phyloP scores from a whole-genome alignment of 2,888 invertebrate species.

The Agriopis aurantiaria region DNA sequence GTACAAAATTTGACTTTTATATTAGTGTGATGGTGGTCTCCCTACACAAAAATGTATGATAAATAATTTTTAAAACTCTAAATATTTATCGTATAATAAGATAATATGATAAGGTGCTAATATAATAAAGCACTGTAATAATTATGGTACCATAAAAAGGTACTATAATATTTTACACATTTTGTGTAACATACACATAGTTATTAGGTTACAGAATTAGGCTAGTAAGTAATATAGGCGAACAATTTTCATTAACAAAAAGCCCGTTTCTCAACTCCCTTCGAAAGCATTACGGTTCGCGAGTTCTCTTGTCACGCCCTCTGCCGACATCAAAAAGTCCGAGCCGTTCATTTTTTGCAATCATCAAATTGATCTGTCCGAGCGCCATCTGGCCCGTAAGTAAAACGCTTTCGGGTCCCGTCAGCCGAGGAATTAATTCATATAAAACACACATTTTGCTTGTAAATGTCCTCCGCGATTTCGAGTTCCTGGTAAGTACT shows the following conservation, averaged over 20 bases:
- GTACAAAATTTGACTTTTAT: no score
- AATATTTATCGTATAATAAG: no score
- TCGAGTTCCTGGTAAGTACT: slow-evolving; percentile 50
- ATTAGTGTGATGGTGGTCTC: no score
- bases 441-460: slow-evolving; percentile 79
- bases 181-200: neutral
- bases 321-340: slow-evolving; percentile 79
- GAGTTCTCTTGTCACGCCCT: slow-evolving; percentile 54
- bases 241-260: slow-evolving; percentile 30
- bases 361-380: slow-evolving; percentile 86
- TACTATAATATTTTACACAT: no score
- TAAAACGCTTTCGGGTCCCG: slow-evolving; percentile 79
- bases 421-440: slow-evolving; percentile 85
- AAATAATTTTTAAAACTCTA: no score
- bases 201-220: neutral
- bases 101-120: no score
- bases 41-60: no score
- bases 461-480: slow-evolving; percentile 51
- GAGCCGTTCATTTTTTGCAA: slow-evolving; percentile 77
- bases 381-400: slow-evolving; percentile 84
- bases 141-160: no score
- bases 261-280: slow-evolving; percentile 38
- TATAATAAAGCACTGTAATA: neutral
- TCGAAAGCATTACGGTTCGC: slow-evolving; percentile 24
- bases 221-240: slow-evolving; percentile 2